Evolutionary conservation across 2,113 vertebrate species (phyloP), one percentile per base, ranked within the genome.

Genomic region (Empidonax alnorum): DNA sequence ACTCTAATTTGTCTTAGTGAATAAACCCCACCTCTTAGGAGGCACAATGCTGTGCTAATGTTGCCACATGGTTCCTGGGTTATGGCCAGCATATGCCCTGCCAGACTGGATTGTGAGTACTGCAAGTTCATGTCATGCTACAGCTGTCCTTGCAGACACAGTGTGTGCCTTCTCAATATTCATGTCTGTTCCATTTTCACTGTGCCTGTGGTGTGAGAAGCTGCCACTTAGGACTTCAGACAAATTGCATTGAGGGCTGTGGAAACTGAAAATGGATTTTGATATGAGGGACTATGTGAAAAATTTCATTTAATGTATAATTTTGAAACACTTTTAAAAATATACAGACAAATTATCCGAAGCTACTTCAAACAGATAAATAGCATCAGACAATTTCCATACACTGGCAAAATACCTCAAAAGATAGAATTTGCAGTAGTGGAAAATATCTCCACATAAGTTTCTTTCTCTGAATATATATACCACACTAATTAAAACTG

Each of bases 161-260:
- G 33, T 5, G 55, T 15, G 35, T 66, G 62, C 25, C 31, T 83
- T 31, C 41, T 73, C 83, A 42, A 4, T 31, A 41, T 39, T 39
- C 58, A 4, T 27, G n/a, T 66, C 35, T 72, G 9, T 15, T 66
- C 61, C 11, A 0, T 46, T 84, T 73, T 74, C 65, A 63, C 65
- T 10, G 23, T 13, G 37, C 58, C 63, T 67, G n/a, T 8, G n/a
- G 17, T 58, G 56, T 41, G 53, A 86, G 67, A 62, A 89, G 17
- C n/a, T 90, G 69, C 27, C 47, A 41, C 14, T 42, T 28, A 71
- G 73, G 44, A 19, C 27, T 42, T 59, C 44, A 72, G 49, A 50
- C 13, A 81, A 76, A 84, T 41, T 1, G 0, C 20, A 22, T 0
- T 46, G 50, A 81, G 56, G 27, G 3, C n/a, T 73, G 33, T 37